Evolutionary conservation across 1,140 invertebrate species (phyloP).

Genomic region (Dendrolimus kikuchii): DNA sequence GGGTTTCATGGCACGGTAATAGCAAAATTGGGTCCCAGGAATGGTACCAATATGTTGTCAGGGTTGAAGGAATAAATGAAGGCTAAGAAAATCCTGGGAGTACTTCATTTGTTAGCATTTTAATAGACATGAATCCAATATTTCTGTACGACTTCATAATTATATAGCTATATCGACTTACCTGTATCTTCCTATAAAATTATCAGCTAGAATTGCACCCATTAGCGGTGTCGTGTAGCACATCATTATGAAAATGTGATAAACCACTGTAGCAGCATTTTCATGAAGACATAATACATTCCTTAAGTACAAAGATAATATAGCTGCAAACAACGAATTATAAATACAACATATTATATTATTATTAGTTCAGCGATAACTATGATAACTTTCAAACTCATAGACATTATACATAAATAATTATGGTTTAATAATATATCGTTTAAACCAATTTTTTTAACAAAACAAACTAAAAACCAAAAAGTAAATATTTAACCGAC

Average conservation of each 20-base stretch:
- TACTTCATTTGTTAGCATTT: too few relatives aligned
- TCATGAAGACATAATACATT: conserved; percentile 72
- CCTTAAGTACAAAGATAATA: conserved; percentile 83
- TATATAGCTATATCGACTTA: conserved; percentile 29
- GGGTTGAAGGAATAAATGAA: too few relatives aligned
- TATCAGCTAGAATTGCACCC: conserved; percentile 87
- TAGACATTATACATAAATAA: background rate
- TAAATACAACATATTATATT: background rate
- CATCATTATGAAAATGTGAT: conserved; percentile 84
- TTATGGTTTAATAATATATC: too few relatives aligned
- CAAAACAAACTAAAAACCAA: too few relatives aligned
- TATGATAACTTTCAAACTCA: background rate
- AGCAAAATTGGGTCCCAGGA: too few relatives aligned
- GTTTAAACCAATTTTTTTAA: too few relatives aligned
- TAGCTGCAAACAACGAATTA: conserved; percentile 72
- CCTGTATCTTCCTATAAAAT: conserved; percentile 86
- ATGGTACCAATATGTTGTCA: too few relatives aligned
- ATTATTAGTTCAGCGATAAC: too few relatives aligned
- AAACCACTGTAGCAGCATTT: conserved; percentile 81
- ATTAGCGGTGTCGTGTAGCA: conserved; percentile 85
- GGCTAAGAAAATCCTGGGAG: too few relatives aligned
- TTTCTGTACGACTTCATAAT: conserved; percentile 1
- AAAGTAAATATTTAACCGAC: too few relatives aligned
- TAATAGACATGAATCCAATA: background rate
- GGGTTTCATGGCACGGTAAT: too few relatives aligned